Base-by-base conservation (phyloP, 2,797 vertebrate genomes). In the Pygocentrus nattereri region DNA sequence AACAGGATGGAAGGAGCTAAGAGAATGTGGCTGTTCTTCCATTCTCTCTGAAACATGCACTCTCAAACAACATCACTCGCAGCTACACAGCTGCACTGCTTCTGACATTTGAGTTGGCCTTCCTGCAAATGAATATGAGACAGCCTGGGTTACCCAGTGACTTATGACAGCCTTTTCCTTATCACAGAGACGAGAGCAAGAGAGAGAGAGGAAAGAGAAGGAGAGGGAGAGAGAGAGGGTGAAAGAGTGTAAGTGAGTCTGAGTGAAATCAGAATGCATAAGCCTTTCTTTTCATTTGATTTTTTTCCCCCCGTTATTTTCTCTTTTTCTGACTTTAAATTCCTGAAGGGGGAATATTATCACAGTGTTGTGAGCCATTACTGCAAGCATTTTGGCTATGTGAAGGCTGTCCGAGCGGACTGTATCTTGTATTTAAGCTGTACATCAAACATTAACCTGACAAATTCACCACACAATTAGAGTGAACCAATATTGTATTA, bases 21-120 rank as follows among this genome's bases (percentile, higher is more conserved):
- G 72, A 18, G 54, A 62, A 79, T 69, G 50, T 68, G 65, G 50
- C 47, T 59, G n/a, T 30, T 61, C 58, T 69, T 41, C 30, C 6
- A 41, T 59, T 50, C 8, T 30, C 30, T 50, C 44, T 67, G n/a
- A 65, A 64, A 73, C 62, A 47, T 47, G 50, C 67, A 13, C 52
- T 44, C 23, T n/a, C 50, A 70, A 56, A 79, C 76, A 79, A 7
- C 49, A 54, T 69, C n/a, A 25, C 76, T 54, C 15, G 50, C 54
- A 78, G 52, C 65, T 38, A 52, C 65, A 23, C 50, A 58, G 64
- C 49, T 23, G 6, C 23, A 31, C 21, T 31, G 50, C 16, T 19
- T 44, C 59, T 80, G 59, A 49, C n/a, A 64, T 80, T 56, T 79
- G 56, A 11, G 7, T 23, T 72, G 69, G 69, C 69, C 49, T 72